Conservation (phyloP, 1,140 invertebrate species). For the Ladona fulva region DNA sequence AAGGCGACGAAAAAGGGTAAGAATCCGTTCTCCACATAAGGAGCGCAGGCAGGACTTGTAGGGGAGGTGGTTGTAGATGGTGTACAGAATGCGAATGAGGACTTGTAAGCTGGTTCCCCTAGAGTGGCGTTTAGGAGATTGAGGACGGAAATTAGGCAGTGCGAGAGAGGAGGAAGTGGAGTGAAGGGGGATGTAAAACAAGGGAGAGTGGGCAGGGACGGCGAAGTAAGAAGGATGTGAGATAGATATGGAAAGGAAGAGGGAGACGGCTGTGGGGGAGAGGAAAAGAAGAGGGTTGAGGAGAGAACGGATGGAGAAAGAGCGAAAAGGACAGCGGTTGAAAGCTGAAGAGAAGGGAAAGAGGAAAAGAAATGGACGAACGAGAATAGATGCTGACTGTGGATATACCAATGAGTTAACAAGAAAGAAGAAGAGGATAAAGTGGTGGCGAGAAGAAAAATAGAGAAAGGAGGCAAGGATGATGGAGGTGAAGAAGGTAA, state of each 20-base stretch:
- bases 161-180: constrained; percentile 21
- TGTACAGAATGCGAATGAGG: not conserved
- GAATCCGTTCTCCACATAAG: constrained; percentile 9
- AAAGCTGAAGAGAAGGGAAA: not conserved
- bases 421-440: no score
- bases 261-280: constrained; percentile 19
- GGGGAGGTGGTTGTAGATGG: not conserved
- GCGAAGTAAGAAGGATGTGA: constrained; percentile 19
- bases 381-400: no score
- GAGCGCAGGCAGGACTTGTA: constrained; percentile 25
- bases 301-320: constrained; percentile 24
- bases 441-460: no score
- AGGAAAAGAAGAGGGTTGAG: constrained; percentile 23
- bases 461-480: no score
- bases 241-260: constrained; percentile 10
- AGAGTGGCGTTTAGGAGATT: constrained; percentile 33
- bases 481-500: no score
- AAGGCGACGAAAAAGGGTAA: no score
- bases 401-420: not conserved
- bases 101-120: constrained; percentile 31
- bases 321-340: constrained; percentile 25
- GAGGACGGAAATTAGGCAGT: constrained; percentile 36
- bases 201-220: not conserved
- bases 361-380: not conserved
- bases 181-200: not conserved